Conservation (phyloP, 2,888 invertebrate species). For the Orthonevra nobilis region DNA sequence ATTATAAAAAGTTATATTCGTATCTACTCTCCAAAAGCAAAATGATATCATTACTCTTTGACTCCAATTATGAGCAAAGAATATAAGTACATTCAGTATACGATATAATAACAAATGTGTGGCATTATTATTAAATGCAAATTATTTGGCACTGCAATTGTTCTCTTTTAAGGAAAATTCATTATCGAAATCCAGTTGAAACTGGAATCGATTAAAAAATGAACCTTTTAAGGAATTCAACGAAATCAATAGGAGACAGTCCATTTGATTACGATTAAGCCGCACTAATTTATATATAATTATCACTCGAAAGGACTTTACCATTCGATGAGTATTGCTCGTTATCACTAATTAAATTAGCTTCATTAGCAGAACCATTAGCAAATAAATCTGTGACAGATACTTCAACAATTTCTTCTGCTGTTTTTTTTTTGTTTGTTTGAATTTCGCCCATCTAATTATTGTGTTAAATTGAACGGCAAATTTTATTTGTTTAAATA, state of each 20-base stretch:
- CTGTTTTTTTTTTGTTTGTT: too few relatives aligned
- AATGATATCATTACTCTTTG: slow-evolving; percentile 39
- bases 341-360: slow-evolving; percentile 49
- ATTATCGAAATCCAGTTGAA: slow-evolving; percentile 19
- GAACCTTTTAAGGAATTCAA: slow-evolving; percentile 26
- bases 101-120: slow-evolving; percentile 34
- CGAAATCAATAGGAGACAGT: background rate
- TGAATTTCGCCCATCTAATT: too few relatives aligned
- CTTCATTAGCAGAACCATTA: slow-evolving; percentile 29
- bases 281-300: slow-evolving; percentile 59
- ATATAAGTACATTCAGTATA: slow-evolving; percentile 12
- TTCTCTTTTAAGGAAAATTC: slow-evolving; percentile 27
- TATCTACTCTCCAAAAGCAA: slow-evolving; percentile 40
- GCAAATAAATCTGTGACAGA: background rate
- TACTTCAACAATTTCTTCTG: background rate
- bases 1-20: slow-evolving; percentile 18
- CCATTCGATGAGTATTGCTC: slow-evolving; percentile 15
- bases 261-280: slow-evolving; percentile 36
- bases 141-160: too few relatives aligned
- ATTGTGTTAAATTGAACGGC: slow-evolving; percentile 5
- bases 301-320: slow-evolving; percentile 42
- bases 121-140: slow-evolving; percentile 36
- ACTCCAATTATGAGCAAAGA: slow-evolving; percentile 49
- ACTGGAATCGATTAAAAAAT: slow-evolving; percentile 15
- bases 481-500: slow-evolving; percentile 12